A percentile compares a stretch with the other conserved stretches of the same genome.
phyloP scores from a whole-genome alignment of 1,140 invertebrate species.

The Orius insidiosus region DNA sequence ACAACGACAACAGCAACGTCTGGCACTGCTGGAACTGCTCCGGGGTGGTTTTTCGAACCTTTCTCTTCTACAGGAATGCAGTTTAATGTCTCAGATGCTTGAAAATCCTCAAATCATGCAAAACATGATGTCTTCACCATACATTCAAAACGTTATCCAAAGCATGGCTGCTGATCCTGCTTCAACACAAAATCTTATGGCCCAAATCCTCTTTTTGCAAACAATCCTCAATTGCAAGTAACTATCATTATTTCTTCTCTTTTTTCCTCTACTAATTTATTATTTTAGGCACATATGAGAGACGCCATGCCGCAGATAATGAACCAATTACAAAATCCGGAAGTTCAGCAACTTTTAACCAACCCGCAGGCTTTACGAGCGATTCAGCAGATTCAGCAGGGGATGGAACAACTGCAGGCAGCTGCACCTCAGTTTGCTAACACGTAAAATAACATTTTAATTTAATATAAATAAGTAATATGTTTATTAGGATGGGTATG shows the following conservation, averaged over 20 bases:
- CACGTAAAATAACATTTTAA: too few relatives aligned
- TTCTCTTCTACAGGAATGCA: slow-evolving; percentile 71
- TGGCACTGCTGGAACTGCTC: slow-evolving; percentile 22
- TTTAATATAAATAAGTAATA: too few relatives aligned
- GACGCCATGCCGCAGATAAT: slow-evolving; percentile 77
- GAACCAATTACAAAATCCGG: slow-evolving; percentile 84
- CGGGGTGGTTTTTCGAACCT: slow-evolving; percentile 1
- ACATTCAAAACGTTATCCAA: slow-evolving; percentile 77
- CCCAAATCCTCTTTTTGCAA: slow-evolving; percentile 71
- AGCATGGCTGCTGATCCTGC: slow-evolving; percentile 68
- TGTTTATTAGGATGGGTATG: too few relatives aligned
- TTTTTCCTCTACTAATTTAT: background rate
- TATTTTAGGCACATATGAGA: slow-evolving; percentile 54
- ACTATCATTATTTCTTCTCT: slow-evolving; percentile 1
- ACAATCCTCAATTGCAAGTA: slow-evolving; percentile 68
- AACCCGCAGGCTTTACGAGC: slow-evolving; percentile 90
- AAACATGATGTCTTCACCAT: slow-evolving; percentile 78
- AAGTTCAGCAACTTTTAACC: slow-evolving; percentile 70
- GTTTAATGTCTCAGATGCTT: slow-evolving; percentile 79
- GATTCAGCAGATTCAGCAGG: slow-evolving; percentile 90
- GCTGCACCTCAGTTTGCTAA: slow-evolving; percentile 65
- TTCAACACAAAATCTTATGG: slow-evolving; percentile 52
- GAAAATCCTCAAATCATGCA: slow-evolving; percentile 84
- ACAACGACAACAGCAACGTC: slow-evolving; percentile 15
- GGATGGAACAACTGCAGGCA: slow-evolving; percentile 72